Evolutionary conservation across 2,888 invertebrate species (phyloP), one percentile per base, ranked within the genome.

Genomic region (Tortrix viridana): DNA sequence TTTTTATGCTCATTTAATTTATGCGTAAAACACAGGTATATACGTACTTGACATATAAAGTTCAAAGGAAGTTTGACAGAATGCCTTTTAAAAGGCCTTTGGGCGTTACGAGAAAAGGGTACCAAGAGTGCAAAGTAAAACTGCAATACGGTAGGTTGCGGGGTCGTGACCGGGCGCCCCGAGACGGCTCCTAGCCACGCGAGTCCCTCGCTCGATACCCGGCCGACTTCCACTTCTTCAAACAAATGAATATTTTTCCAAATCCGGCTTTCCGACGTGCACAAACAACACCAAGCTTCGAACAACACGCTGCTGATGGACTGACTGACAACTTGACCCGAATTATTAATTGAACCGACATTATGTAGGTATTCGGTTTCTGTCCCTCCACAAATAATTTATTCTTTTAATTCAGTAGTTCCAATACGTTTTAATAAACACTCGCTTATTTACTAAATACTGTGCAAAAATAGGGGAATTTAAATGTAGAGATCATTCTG

Each of bases 191-290:
- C 43, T 37, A 12, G 56, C 49, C 61, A 53, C 52, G 53, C 22
- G 54, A 54, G n/a, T 48, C 37, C 12, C 53, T 9, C 60, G 60
- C 48, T 60, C 48, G 43, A 60, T 60, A 47, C 47, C 53, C 23
- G 23, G 53, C 47, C 60, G 26, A 60, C 37, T 52, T 52, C 50
- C 16, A 22, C 7, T 7, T 16, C 41, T 50, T 16, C 49, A 20
- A 37, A 52, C 38, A 46, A 26, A 46, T 18, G 46, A 55, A 44
- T 46, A 44, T 55, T 55, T 55, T n/a, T 19, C 32, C 26, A 20
- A n/a, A 19, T 46, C 23, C 18, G 16, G 16, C 23, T 41, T 49
- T 26, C 18, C 23, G 18, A 44, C 50, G 32, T 44, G 43, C 26
- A 50, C 41, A 50, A 58, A 58, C 50, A 50, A 41, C 22, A 22